Percentiles rank a stretch among this genome's conserved stretches.
Conservation (phyloP, 2,888 invertebrate genomes). For the Diachrysia chrysitis region DNA sequence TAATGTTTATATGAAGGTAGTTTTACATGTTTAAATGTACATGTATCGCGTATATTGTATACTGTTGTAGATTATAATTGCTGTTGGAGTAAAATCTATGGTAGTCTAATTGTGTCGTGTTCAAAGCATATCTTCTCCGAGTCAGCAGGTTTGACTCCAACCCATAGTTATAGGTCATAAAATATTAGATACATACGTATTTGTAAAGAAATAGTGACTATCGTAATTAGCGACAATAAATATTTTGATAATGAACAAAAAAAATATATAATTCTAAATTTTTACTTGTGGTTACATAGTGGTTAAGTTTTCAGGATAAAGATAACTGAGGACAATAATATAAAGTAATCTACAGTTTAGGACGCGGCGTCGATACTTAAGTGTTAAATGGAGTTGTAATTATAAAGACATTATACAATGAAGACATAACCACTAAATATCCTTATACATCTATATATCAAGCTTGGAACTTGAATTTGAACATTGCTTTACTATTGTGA, state of each 20-base stretch:
- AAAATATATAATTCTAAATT: constrained; percentile 63
- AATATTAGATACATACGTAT: constrained; percentile 63
- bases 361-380: neutral
- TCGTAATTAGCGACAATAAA: constrained; percentile 75
- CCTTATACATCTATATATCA: constrained; percentile 39
- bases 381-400: neutral
- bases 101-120: constrained; percentile 81
- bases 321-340: constrained; percentile 20
- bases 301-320: constrained; percentile 59
- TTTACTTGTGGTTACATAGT: constrained; percentile 56
- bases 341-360: neutral
- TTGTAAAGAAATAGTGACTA: constrained; percentile 66
- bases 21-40: constrained; percentile 71
- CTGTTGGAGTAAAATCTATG: constrained; percentile 73
- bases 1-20: constrained; percentile 81
- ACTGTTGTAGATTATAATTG: constrained; percentile 78
- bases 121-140: constrained; percentile 79
- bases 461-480: constrained; percentile 57
- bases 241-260: constrained; percentile 75
- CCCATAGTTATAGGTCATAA: constrained; percentile 55
- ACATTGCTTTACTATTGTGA: constrained; percentile 38
- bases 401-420: constrained; percentile 15
- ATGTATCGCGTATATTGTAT: constrained; percentile 72
- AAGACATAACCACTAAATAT: constrained; percentile 48
- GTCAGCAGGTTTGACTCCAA: constrained; percentile 72